phyloP scores from a whole-genome alignment of 2,797 vertebrate species.

The Xiphophorus birchmanni region DNA sequence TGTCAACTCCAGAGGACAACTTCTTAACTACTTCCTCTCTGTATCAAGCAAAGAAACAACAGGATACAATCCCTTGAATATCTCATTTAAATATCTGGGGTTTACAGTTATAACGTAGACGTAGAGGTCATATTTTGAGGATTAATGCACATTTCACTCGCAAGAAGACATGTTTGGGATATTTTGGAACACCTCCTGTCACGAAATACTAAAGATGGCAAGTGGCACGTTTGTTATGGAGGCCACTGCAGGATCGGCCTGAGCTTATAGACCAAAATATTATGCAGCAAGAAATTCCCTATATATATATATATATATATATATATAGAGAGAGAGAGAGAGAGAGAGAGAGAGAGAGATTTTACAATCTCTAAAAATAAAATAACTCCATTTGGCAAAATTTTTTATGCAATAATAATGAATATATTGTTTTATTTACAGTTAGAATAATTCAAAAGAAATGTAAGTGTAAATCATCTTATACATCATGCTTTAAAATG shows the following conservation, averaged over 20 bases:
- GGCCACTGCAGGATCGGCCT: background rate
- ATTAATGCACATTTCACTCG: background rate
- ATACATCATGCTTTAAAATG: background rate
- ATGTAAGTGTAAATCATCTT: background rate
- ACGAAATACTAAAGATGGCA: background rate
- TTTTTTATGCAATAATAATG: background rate
- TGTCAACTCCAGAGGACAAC: background rate
- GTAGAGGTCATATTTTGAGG: background rate
- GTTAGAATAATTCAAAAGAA: background rate
- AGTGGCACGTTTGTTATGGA: background rate
- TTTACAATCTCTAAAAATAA: no score
- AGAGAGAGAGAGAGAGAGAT: no score
- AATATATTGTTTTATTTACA: background rate
- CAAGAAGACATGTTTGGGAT: background rate
- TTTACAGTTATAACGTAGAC: background rate
- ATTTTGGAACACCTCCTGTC: background rate
- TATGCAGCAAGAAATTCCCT: background rate
- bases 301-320: no score
- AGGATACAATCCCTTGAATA: background rate
- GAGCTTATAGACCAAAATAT: background rate
- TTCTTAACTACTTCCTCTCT: background rate
- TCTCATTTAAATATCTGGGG: background rate
- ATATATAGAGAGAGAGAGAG: no score
- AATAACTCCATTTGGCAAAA: background rate
- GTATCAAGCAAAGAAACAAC: background rate